These are phyloP conservation scores for Thalassoma bifasciatum DNA, from an alignment of 2,113 vertebrate species.

Conservation along the genomic window DNA sequence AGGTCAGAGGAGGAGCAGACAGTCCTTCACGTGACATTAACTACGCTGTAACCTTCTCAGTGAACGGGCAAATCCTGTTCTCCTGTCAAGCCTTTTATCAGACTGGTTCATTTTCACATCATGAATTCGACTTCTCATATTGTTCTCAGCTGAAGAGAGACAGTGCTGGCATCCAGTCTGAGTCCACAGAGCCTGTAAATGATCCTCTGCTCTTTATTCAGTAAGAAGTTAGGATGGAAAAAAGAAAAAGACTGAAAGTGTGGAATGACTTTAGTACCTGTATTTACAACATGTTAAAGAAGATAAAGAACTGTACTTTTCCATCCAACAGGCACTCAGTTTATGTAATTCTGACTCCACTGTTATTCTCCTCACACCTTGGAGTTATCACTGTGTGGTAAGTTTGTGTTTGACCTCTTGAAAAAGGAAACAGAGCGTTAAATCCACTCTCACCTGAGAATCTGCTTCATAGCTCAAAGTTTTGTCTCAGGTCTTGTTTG, in stretches of 20 bases:
- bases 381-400: not conserved
- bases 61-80: too few species aligned
- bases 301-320: not conserved
- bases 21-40: too few species aligned
- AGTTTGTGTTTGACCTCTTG: not conserved
- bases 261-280: not conserved
- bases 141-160: too few species aligned
- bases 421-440: not conserved
- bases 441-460: not conserved
- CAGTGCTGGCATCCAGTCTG: too few species aligned
- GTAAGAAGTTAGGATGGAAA: too few species aligned
- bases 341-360: not conserved
- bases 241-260: not conserved
- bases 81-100: too few species aligned
- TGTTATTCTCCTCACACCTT: not conserved
- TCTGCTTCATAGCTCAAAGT: not conserved
- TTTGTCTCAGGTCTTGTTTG: not conserved
- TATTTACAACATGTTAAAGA: slow-evolving; percentile 4
- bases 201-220: too few species aligned
- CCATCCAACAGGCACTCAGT: not conserved
- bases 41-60: too few species aligned
- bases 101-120: too few species aligned
- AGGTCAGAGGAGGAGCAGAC: not conserved
- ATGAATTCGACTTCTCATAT: too few species aligned
- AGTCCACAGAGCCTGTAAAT: too few species aligned